Evolutionary conservation across 2,888 invertebrate genomes (phyloP), one percentile per base, ranked within the genome.

Genomic region (Teleogryllus oceanicus): DNA sequence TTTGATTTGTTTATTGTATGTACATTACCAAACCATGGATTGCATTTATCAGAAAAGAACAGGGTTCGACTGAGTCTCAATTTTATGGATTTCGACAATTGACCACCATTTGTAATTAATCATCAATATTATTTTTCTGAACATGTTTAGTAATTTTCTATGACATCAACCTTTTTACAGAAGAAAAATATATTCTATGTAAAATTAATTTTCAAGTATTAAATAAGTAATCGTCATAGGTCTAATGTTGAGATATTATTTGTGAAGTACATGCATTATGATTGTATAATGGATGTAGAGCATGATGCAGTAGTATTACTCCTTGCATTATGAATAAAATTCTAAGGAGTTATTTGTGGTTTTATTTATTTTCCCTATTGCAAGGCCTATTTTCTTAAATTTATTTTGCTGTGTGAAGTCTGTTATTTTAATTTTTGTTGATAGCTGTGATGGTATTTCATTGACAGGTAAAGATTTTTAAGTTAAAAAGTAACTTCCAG

Each of bases 61-160:
- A 62, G 62, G 62, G 62, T 62, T 62, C 13, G 62, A 62, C 62
- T 62, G 62, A 62, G n/a, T 62, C 62, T 62, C 62, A n/a, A 62
- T 62, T 62, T 62, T 62, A 62, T 62, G 62, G 13, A 62, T 62
- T 62, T 62, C 62, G 62, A 62, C 62, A 62, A 62, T 62, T 62
- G 62, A 62, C 62, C 62, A 62, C 62, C 13, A 62, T 62, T 62
- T 62, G 62, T 62, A 62, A 62, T 62, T 37, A 37, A 62, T 62
- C n/a, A n/a, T 18, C n/a, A 13, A 62, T 62, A 62, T 62, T 62
- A 62, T 62, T 62, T 62, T 62, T 62, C 62, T 62, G 62, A 62
- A 62, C 62, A 62, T 62, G 62, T 62, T 62, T 62, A 62, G 62
- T 62, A 62, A 62, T 62, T 62, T 62, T 62, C 62, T 62, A 62